phyloP scores from a whole-genome alignment of 92 coral and sea anemone species.

The Porites divaricata region DNA sequence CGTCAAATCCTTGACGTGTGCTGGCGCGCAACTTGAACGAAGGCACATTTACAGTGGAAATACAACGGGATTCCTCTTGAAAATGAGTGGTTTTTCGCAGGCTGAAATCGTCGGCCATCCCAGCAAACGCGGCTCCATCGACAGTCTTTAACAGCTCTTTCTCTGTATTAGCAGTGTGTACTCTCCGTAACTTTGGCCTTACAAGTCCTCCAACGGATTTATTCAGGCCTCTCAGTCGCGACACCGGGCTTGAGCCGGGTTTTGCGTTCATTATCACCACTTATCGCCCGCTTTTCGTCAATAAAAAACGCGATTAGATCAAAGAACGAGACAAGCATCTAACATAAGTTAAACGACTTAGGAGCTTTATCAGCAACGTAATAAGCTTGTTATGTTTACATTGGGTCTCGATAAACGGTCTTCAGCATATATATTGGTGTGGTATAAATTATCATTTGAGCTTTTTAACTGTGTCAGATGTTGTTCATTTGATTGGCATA shows the following conservation, averaged over 20 bases:
- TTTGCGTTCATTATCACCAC: conserved; percentile 23
- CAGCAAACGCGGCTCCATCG: neutral
- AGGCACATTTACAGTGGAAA: neutral
- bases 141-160: conserved; percentile 47
- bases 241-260: conserved; percentile 14
- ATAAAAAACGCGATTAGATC: neutral
- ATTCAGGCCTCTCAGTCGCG: conserved; percentile 27
- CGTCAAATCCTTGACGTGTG: neutral
- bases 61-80: neutral
- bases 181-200: conserved; percentile 67
- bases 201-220: conserved; percentile 41
- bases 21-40: conserved; percentile 29
- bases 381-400: conserved; percentile 26
- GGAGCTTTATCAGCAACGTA: conserved; percentile 8
- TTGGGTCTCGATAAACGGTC: neutral
- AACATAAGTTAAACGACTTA: neutral
- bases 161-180: conserved; percentile 59
- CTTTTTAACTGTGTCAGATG: neutral
- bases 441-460: conserved; percentile 9
- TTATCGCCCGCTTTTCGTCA: conserved; percentile 15
- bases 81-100: neutral
- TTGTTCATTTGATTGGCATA: conserved; percentile 9
- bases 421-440: conserved; percentile 11
- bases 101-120: neutral
- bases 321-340: neutral